Conservation (phyloP, 23 tunicate genomes). For the Styela plicata region DNA sequence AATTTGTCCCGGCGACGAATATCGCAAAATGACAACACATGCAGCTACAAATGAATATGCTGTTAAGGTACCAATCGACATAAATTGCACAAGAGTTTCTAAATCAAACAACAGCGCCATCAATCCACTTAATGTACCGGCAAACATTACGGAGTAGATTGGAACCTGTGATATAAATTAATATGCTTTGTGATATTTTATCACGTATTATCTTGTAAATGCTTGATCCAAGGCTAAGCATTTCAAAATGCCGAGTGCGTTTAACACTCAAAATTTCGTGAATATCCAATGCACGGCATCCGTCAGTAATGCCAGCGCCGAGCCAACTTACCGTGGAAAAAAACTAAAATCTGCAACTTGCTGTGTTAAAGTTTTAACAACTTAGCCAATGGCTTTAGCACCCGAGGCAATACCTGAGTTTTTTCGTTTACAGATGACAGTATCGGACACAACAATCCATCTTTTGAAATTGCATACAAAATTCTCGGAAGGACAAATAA, state of each 20-base stretch:
- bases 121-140: constrained; percentile 46
- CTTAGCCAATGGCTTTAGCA: no score
- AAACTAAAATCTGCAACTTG: no score
- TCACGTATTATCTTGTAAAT: no score
- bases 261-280: no score
- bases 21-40: constrained; percentile 52
- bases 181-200: no score
- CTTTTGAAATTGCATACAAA: constrained; percentile 61
- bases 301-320: no score
- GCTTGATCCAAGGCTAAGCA: no score
- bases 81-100: constrained; percentile 66
- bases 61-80: constrained; percentile 69
- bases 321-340: no score
- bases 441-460: constrained; percentile 56
- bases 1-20: constrained; percentile 35
- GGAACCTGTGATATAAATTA: no score
- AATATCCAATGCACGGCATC: no score
- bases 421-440: constrained; percentile 42
- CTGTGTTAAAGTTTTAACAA: no score
- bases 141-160: constrained; percentile 36
- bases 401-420: constrained; percentile 65
- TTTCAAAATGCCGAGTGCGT: no score
- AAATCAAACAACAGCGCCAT: constrained; percentile 59
- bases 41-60: constrained; percentile 77
- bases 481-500: constrained; percentile 62